Evolutionary conservation across 2,797 vertebrate genomes (phyloP).

Genomic region (Brotula barbata): DNA sequence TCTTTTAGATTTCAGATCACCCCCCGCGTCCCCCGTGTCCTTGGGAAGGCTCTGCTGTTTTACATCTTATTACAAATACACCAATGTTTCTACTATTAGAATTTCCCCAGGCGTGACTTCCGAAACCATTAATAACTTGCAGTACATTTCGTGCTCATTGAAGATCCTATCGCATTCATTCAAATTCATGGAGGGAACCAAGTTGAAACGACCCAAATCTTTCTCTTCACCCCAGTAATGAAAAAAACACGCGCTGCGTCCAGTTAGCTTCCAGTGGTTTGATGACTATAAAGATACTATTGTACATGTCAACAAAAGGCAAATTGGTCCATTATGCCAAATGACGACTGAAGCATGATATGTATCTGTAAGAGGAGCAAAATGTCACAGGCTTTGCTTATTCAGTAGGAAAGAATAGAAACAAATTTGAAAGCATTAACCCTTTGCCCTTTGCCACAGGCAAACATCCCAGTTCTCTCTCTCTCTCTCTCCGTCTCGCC

Average conservation of each 20-base stretch:
- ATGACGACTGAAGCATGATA: slow-evolving; percentile 72
- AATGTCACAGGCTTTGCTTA: slow-evolving; percentile 60
- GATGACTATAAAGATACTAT: slow-evolving; percentile 69
- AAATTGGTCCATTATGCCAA: slow-evolving; percentile 74
- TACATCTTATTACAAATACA: slow-evolving; percentile 36
- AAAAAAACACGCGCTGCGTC: slow-evolving; percentile 68
- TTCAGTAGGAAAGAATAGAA: slow-evolving; percentile 66
- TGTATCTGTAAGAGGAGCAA: slow-evolving; percentile 57
- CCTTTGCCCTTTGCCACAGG: slow-evolving; percentile 52
- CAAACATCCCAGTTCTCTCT: slow-evolving; percentile 28
- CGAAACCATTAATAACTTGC: slow-evolving; percentile 60
- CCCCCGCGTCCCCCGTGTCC: slow-evolving; percentile 3
- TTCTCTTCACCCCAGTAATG: slow-evolving; percentile 70
- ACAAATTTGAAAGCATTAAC: slow-evolving; percentile 62
- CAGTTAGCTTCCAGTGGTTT: slow-evolving; percentile 72
- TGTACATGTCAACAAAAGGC: slow-evolving; percentile 70
- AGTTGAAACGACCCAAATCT: slow-evolving; percentile 70
- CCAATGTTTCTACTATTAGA: slow-evolving; percentile 42
- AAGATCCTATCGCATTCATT: slow-evolving; percentile 76
- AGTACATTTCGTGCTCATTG: slow-evolving; percentile 56
- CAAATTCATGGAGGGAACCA: slow-evolving; percentile 74
- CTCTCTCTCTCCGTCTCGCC: not conserved
- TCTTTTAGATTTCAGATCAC: not conserved
- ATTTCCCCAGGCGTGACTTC: slow-evolving; percentile 42
- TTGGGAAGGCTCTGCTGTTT: slow-evolving; percentile 29